These are phyloP conservation scores for Fragum sueziense DNA, from an alignment of 2,888 invertebrate species.

Conservation along the genomic window DNA sequence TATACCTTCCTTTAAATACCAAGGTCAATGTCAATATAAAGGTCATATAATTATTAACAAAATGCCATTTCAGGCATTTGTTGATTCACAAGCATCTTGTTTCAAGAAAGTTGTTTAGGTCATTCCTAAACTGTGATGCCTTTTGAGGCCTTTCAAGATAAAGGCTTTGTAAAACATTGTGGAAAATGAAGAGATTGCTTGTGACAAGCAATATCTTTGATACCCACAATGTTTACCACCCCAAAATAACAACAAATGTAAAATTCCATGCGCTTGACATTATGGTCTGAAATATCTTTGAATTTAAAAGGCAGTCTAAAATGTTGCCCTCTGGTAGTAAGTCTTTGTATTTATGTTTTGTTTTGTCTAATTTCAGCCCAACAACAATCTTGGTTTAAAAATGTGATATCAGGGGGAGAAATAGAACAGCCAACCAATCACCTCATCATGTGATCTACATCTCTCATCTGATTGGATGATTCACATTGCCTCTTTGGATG, in stretches of 20 bases:
- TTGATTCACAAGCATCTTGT: too few species aligned
- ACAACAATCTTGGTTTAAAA: slow-evolving; percentile 65
- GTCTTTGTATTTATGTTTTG: background rate
- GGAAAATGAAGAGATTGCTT: too few species aligned
- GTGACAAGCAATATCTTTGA: background rate
- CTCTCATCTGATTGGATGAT: slow-evolving; percentile 59
- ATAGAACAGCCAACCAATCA: slow-evolving; percentile 58
- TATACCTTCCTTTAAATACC: too few species aligned
- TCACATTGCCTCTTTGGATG: slow-evolving; percentile 20
- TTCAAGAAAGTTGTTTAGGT: background rate
- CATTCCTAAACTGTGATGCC: background rate
- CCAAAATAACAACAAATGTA: background rate
- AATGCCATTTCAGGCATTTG: too few species aligned
- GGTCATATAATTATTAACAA: too few species aligned
- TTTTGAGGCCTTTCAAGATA: background rate
- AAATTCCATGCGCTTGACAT: too few species aligned
- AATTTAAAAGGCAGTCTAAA: background rate
- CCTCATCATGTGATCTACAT: slow-evolving; percentile 61
- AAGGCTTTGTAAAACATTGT: background rate
- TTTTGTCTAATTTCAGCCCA: slow-evolving; percentile 48
- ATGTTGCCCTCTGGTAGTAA: background rate
- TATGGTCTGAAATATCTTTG: background rate
- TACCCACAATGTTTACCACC: background rate
- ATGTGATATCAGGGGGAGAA: slow-evolving; percentile 58
- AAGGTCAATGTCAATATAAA: too few species aligned